phyloP scores from a whole-genome alignment of 2,888 invertebrate genomes.

The Eristalis arbustorum region DNA sequence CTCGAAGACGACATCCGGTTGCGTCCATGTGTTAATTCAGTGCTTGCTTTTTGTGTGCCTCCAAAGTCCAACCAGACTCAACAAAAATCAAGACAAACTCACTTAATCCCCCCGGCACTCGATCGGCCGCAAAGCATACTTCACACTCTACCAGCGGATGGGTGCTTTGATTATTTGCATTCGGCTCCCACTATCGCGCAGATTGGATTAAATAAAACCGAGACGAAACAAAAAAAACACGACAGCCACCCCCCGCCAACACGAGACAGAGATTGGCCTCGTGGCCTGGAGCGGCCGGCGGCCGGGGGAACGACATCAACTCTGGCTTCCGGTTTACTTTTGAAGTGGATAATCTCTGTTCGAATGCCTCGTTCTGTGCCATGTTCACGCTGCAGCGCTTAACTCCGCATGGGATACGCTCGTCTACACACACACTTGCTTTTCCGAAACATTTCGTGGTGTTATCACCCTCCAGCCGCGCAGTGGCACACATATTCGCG shows the following conservation, averaged over 20 bases:
- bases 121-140: constrained; percentile 1
- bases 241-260: neutral
- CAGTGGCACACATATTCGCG: constrained; percentile 9
- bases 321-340: constrained; percentile 50
- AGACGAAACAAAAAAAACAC: constrained; percentile 1
- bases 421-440: neutral
- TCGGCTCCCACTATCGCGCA: constrained; percentile 17
- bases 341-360: constrained; percentile 48
- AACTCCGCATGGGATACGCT: constrained; percentile 6
- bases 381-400: constrained; percentile 22
- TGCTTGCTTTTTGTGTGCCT: neutral
- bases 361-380: constrained; percentile 11
- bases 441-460: constrained; percentile 1
- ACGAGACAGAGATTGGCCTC: neutral
- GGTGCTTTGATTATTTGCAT: constrained; percentile 36
- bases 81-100: neutral
- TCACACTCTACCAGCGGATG: constrained; percentile 34
- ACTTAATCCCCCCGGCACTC: neutral
- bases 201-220: constrained; percentile 29
- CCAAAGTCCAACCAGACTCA: neutral
- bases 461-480: neutral
- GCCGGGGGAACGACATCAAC: constrained; percentile 1
- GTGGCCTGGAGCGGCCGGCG: no score
- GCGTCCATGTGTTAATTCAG: neutral
- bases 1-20: neutral